Evolutionary conservation across 2,797 vertebrate genomes (phyloP), one percentile per base, ranked within the genome.

Genomic region (Cyprinodon diabolis): DNA sequence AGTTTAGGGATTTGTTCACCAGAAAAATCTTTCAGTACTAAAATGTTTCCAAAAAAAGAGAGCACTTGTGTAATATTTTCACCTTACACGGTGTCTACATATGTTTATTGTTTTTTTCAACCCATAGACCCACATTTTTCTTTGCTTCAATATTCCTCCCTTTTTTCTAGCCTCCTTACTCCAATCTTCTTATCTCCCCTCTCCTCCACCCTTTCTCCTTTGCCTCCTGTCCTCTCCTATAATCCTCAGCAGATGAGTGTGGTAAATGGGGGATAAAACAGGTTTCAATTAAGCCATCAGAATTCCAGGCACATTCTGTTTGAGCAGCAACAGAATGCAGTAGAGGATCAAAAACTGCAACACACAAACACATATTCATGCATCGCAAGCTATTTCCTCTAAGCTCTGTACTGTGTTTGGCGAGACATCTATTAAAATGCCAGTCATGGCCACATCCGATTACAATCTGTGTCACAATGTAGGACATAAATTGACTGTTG

Each of bases 281-380:
- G 77, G 77, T 84, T 91, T 86, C 78, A 87, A 86, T 90, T 87
- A 88, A 86, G 83, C 0, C 68, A 86, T 85, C 70, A 77, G 30
- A 78, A 91, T 89, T 87, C 84, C 43, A 89, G 79, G 83, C 84
- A 85, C 82, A 89, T 71, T 73, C 52, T 71, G 69, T 51, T 63
- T 0, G 21, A 83, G 75, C 54, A 23, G 77, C 82, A 47, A 66
- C 75, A 66, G 68, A 86, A 78, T 56, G 70, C 79, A 60, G 75
- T 14, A 6, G 52, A 71, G 25, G 71, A 71, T 66, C 68, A 75
- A 71, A 84, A 45, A 68, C 3, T 0, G 1, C 71, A 5, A 21
- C 72, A 52, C 13, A 58, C 69, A 43, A 54, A 54, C 43, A 70
- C 65, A 60, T 57, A 55, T 56, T 55, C 6, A 25, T 1, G 45